Evolutionary conservation across 64 coral and sea anemone species (phyloP), one percentile per base, ranked within the genome.

Genomic region (Porites lutea): DNA sequence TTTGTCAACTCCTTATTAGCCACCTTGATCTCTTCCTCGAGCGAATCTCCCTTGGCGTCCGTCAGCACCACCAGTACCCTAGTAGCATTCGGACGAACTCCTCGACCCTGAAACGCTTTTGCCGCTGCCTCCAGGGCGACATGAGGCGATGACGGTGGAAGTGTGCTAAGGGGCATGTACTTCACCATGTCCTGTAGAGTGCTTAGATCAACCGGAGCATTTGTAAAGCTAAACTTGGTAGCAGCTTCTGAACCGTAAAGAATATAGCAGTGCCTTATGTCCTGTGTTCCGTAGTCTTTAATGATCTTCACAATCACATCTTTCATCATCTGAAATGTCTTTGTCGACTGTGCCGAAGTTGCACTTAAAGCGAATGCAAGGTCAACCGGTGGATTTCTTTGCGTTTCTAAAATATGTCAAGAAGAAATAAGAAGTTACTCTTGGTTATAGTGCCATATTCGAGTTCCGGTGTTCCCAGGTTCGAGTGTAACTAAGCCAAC

Each of bases 281-380:
- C 75, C 8, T 22, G 49, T 7, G 83, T 94, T 18, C 92, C 79
- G 60, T 89, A 94, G 12, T 85, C 66, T 46, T 89, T 46, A 48
- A 94, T 74, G 10, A 94, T 89, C 13, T 63, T 61, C 9, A 57
- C 65, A 54, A 94, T 94, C 50, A 85, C 49, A n/a, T 90, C 72
- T 19, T 89, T 94, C 78, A 94, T 94, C 57, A 89, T 23, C 12
- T 54, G 45, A 18, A 84, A 85, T 13, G 78, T 77, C 9, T 16
- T 73, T 13, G 15, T 14, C 2, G 92, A 82, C 65, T 94, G 76
- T 4, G 44, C 20, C 23, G 92, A 89, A 49, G 67, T 75, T 19
- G 92, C 92, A 72, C 87, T 94, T 44, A 94, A 65, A 58, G 87
- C 92, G 50, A 94, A 94, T 23, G 88, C 61, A 62, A 94, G 65